Percentiles rank a stretch among this genome's conserved stretches.
Conservation (phyloP, 2,888 invertebrate genomes). For the Hermaeophaga mercurialis region DNA sequence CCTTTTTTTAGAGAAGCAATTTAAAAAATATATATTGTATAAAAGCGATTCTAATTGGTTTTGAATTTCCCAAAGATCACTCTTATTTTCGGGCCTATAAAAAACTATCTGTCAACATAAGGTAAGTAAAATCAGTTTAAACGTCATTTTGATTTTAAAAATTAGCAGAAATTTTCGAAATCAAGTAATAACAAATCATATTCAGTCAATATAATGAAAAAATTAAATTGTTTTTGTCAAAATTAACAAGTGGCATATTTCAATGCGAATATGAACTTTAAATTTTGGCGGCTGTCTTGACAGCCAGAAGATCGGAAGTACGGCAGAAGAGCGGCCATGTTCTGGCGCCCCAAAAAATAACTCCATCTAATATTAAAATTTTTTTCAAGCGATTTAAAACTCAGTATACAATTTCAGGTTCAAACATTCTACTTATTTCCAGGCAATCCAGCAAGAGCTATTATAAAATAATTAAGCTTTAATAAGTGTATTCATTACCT, state of each 20-base stretch:
- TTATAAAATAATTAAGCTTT: not conserved
- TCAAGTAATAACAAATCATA: conserved; percentile 21
- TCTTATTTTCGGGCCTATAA: too few relatives aligned
- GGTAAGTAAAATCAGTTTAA: conserved; percentile 21
- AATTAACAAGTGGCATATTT: conserved; percentile 38
- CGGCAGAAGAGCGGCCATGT: conserved; percentile 36
- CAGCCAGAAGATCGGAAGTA: conserved; percentile 40
- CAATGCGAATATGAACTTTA: conserved; percentile 34
- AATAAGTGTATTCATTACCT: conserved; percentile 11
- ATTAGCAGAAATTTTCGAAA: conserved; percentile 9
- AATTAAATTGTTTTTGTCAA: conserved; percentile 32
- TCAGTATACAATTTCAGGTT: conserved; percentile 21
- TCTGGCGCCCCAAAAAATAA: conserved; percentile 40
- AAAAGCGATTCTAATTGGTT: too few relatives aligned
- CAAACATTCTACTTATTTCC: conserved; percentile 6
- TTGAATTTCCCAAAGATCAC: too few relatives aligned
- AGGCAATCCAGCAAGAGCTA: not conserved
- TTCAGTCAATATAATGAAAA: conserved; percentile 17
- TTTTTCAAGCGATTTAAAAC: conserved; percentile 7
- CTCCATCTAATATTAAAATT: conserved; percentile 22
- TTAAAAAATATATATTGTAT: too few relatives aligned
- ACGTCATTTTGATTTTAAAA: conserved; percentile 9
- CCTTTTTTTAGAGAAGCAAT: too few relatives aligned
- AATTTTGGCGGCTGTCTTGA: conserved; percentile 43
- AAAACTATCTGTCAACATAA: conserved; percentile 10